Conservation (phyloP, 2,113 vertebrate species). For the Prunella himalayana region DNA sequence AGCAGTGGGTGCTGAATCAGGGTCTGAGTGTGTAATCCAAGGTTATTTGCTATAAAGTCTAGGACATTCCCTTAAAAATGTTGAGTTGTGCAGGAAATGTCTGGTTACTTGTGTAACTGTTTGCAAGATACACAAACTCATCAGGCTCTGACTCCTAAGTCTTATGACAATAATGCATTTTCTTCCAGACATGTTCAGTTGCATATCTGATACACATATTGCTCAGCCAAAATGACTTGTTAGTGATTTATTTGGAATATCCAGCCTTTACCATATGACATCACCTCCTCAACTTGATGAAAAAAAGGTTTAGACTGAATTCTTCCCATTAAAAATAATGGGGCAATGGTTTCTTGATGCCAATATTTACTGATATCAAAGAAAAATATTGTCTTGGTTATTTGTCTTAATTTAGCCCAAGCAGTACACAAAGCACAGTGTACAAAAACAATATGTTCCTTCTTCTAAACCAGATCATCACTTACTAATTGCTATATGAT, state of each 20-base stretch:
- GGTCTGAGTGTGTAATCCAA: neutral
- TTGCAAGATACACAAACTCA: slow-evolving; percentile 39
- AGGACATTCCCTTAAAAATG: neutral
- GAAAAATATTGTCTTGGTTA: slow-evolving; percentile 54
- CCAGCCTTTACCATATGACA: slow-evolving; percentile 53
- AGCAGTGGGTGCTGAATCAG: slow-evolving; percentile 12
- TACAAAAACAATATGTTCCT: slow-evolving; percentile 57
- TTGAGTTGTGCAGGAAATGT: slow-evolving; percentile 45
- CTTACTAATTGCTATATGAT: slow-evolving; percentile 42
- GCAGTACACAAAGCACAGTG: slow-evolving; percentile 48
- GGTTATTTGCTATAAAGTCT: neutral
- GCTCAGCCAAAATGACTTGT: slow-evolving; percentile 45
- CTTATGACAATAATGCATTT: slow-evolving; percentile 50
- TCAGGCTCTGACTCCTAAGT: slow-evolving; percentile 29
- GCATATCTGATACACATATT: slow-evolving; percentile 52
- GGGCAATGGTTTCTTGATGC: slow-evolving; percentile 41
- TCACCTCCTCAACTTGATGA: slow-evolving; percentile 64
- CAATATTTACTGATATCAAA: slow-evolving; percentile 66
- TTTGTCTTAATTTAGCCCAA: slow-evolving; percentile 61
- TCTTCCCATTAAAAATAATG: slow-evolving; percentile 60
- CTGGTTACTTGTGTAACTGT: slow-evolving; percentile 55
- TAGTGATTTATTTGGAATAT: slow-evolving; percentile 64
- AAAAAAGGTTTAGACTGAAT: slow-evolving; percentile 58
- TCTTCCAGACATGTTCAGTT: slow-evolving; percentile 55
- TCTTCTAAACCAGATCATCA: slow-evolving; percentile 38